A percentile compares a stretch with the other conserved stretches of the same genome.
Conservation (phyloP, 2,888 invertebrate species). For the Harpagoxenus sublaevis region DNA sequence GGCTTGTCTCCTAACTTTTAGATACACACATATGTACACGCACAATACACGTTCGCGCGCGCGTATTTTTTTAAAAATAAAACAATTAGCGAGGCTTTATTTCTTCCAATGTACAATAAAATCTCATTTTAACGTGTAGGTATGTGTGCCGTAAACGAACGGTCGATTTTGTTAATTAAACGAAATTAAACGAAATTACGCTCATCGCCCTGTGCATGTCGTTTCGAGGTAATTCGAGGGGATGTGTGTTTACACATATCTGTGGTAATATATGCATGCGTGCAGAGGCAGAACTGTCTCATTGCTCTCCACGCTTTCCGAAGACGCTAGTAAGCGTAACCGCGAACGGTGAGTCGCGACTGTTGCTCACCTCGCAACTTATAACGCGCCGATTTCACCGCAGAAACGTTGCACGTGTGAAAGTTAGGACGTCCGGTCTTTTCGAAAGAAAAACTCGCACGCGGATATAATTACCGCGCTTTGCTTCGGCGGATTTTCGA, state of each 20-base stretch:
- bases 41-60: too few species aligned
- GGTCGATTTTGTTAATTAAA: constrained; percentile 34
- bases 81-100: background rate
- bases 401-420: constrained; percentile 69
- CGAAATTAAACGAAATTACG: constrained; percentile 18
- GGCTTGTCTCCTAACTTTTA: background rate
- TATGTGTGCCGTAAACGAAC: background rate
- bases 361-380: constrained; percentile 56
- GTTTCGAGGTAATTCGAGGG: constrained; percentile 20
- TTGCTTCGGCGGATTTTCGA: constrained; percentile 31
- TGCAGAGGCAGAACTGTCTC: constrained; percentile 35
- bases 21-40: background rate
- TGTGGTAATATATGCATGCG: background rate
- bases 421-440: constrained; percentile 79
- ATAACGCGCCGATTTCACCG: constrained; percentile 75
- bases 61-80: background rate
- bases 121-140: background rate
- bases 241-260: background rate
- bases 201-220: constrained; percentile 6
- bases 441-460: constrained; percentile 57
- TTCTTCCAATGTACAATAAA: background rate
- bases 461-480: constrained; percentile 39
- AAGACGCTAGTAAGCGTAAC: constrained; percentile 83
- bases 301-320: constrained; percentile 84
- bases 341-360: constrained; percentile 50